These are phyloP conservation scores for Pachliopta kotzebuea DNA, from an alignment of 2,888 invertebrate species.

Conservation along the genomic window DNA sequence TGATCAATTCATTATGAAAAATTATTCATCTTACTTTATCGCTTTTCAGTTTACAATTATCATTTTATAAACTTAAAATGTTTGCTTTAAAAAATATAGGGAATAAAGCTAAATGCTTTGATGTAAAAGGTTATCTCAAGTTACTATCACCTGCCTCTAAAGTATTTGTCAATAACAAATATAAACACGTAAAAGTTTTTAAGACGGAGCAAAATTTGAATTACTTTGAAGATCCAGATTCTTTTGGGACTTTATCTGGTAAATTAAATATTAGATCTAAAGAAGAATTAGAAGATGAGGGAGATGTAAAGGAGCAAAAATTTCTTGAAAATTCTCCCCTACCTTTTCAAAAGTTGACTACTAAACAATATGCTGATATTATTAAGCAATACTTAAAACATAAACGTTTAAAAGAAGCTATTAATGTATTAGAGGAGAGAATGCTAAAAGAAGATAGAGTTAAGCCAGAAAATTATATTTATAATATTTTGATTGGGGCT, in stretches of 20 bases:
- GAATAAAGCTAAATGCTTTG: conserved; percentile 6
- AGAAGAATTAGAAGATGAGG: conserved; percentile 69
- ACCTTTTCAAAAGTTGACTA: conserved; percentile 75
- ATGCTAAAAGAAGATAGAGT: conserved; percentile 89
- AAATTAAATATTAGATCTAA: conserved; percentile 37
- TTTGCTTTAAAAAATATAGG: conserved; percentile 9
- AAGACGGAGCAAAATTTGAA: conserved; percentile 57
- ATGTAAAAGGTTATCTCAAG: conserved; percentile 1
- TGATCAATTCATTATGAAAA: too few relatives aligned
- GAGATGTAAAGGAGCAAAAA: conserved; percentile 82
- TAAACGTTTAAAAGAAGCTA: conserved; percentile 86
- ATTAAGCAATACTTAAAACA: conserved; percentile 84
- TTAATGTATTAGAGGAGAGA: conserved; percentile 87
- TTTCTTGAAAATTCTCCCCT: conserved; percentile 75
- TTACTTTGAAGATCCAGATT: conserved; percentile 77
- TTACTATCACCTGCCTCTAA: conserved; percentile 14
- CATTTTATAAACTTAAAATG: conserved; percentile 24
- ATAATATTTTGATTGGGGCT: conserved; percentile 89
- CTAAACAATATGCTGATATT: conserved; percentile 84
- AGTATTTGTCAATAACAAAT: conserved; percentile 38
- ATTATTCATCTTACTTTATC: too few relatives aligned
- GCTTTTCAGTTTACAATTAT: too few relatives aligned
- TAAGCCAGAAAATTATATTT: conserved; percentile 89
- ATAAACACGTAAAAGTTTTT: conserved; percentile 43
- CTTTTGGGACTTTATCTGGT: conserved; percentile 74